Conservation (phyloP, 2,113 vertebrate species). For the Alouatta palliata region DNA sequence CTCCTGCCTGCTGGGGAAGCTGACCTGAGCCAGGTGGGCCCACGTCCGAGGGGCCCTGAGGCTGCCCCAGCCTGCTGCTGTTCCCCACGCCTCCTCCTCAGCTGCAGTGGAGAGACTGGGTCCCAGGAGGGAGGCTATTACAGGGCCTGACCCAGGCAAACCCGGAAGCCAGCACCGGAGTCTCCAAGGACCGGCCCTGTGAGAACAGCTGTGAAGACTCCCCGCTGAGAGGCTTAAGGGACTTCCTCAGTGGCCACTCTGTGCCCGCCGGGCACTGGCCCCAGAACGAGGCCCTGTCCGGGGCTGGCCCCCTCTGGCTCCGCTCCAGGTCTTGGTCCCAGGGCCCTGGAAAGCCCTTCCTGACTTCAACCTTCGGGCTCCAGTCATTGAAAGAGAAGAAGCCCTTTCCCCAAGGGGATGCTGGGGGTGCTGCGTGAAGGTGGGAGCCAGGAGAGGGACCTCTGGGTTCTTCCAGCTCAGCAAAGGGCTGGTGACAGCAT, state of each 20-base stretch:
- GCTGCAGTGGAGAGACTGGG: neutral
- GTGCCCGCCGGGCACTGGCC: fast-evolving
- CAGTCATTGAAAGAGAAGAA: neutral
- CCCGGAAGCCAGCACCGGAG: neutral
- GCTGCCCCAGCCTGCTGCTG: fast-evolving
- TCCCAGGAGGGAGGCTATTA: constrained; percentile 52
- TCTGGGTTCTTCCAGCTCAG: neutral
- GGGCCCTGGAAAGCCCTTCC: neutral
- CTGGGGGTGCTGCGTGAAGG: fast-evolving
- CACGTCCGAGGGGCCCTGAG: fast-evolving
- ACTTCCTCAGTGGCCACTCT: fast-evolving
- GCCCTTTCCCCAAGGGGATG: fast-evolving
- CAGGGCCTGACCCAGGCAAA: constrained; percentile 18
- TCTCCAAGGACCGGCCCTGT: neutral
- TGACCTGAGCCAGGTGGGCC: neutral
- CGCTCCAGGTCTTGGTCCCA: neutral
- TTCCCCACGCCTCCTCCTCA: constrained; percentile 60
- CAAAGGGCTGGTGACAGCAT: fast-evolving
- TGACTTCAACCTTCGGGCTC: neutral
- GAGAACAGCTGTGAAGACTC: neutral
- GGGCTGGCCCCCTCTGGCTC: fast-evolving
- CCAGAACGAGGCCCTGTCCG: neutral
- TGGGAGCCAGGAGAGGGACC: neutral
- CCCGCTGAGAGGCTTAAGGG: neutral
- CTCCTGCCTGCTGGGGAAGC: neutral